Conservation (phyloP, 2,888 invertebrate species). For the Corbicula japonica region DNA sequence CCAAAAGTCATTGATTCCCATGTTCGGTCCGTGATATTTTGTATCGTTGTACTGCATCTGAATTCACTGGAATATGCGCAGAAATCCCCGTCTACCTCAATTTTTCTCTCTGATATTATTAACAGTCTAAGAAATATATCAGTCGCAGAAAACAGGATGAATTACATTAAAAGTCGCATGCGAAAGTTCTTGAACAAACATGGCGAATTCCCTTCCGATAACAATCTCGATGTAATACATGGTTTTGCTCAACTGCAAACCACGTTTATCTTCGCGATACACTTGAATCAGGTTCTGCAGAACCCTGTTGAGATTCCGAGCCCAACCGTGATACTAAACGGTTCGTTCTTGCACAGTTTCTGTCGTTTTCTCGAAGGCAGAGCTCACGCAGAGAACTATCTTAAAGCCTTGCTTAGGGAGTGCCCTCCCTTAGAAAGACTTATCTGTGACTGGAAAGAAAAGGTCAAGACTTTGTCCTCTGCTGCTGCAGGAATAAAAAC, state of each 20-base stretch:
- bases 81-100: background rate
- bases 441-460: background rate
- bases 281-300: constrained; percentile 80
- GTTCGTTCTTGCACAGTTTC: constrained; percentile 67
- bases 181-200: background rate
- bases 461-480: too few species aligned
- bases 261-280: constrained; percentile 76
- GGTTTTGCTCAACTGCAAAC: constrained; percentile 84
- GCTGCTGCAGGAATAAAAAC: too few species aligned
- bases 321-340: constrained; percentile 74
- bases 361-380: background rate
- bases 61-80: background rate
- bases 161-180: background rate
- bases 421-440: background rate
- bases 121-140: background rate
- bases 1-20: constrained; percentile 48
- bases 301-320: constrained; percentile 65
- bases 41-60: constrained; percentile 37
- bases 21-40: constrained; percentile 43
- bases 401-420: background rate
- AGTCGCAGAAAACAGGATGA: background rate
- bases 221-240: constrained; percentile 70
- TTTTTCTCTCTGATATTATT: background rate
- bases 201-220: background rate
- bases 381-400: background rate